A percentile compares a stretch with the other conserved stretches of the same genome.
Conservation (phyloP, 2,888 invertebrate genomes). For the Scaptomyza reducta region DNA sequence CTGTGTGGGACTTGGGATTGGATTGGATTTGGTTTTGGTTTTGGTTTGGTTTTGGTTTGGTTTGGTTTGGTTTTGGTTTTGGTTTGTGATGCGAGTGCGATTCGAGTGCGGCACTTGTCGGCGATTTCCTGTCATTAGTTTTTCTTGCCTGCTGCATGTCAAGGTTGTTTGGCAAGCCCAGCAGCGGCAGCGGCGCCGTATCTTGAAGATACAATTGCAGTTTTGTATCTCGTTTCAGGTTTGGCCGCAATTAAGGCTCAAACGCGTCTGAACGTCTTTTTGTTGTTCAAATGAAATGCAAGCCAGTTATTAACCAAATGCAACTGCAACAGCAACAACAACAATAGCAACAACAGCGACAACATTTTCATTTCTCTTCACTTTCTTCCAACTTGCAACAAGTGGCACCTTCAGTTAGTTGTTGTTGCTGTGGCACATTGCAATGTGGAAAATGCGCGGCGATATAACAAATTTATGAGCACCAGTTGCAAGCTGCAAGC, state of each 20-base stretch:
- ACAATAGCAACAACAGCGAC: conserved; percentile 37
- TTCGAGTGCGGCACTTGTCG: conserved; percentile 66
- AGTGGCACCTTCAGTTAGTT: conserved; percentile 40
- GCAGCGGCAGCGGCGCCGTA: conserved; percentile 20
- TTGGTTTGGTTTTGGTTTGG: conserved; percentile 15
- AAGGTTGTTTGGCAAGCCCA: conserved; percentile 76
- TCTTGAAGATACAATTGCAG: conserved; percentile 26
- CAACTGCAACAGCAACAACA: conserved; percentile 39
- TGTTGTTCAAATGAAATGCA: conserved; percentile 65
- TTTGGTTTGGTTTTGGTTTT: not conserved
- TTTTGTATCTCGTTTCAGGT: conserved; percentile 34
- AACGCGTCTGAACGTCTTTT: conserved; percentile 57
- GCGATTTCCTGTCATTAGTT: conserved; percentile 74
- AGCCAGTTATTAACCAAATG: conserved; percentile 67
- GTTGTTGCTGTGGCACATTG: conserved; percentile 47
- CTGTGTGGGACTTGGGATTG: conserved; percentile 45
- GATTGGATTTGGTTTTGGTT: not conserved
- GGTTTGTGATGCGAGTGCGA: conserved; percentile 10
- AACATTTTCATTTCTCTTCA: conserved; percentile 71
- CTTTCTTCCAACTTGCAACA: conserved; percentile 72
- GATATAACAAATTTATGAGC: conserved; percentile 74
- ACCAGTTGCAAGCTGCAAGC: conserved; percentile 51
- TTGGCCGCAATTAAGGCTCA: conserved; percentile 64
- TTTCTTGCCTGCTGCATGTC: conserved; percentile 55
- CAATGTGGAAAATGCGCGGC: conserved; percentile 72